Base-by-base conservation (phyloP, 1,140 invertebrate genomes). In the Tetramorium parvispinum region DNA sequence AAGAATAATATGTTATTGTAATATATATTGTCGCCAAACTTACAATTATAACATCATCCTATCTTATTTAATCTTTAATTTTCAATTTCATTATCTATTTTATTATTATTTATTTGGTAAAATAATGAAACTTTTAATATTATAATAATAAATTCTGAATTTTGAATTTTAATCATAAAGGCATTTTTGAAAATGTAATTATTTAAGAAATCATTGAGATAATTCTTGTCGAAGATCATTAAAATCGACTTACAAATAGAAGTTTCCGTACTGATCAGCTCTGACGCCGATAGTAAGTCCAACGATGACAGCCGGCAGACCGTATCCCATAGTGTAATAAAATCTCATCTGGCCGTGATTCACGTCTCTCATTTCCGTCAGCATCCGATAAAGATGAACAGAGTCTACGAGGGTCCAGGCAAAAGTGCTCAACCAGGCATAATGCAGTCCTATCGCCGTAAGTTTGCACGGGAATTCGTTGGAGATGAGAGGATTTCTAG, bases 261-360 rank as follows among this genome's bases (percentile, higher is more conserved):
- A 97, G 93, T 98, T 99, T 86, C 98, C 99, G 94, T 99, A 99
- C 92, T 99, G 98, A 93, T 99, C 98, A n/a, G 98, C 98, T 63
- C 98, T 96, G 0, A 99, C 98, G 0, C 98, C 98, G 21, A 99
- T 98, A 32, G 98, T 97, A 7, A 99, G 95, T 55, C 98, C 98
- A 6, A 99, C 98, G 65, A 99, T 97, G 49, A 99, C 97, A 3
- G 98, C 98, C 3, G 99, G 99, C 63, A 98, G 96, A n/a, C 98
- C 98, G 93, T 99, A 99, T 8, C 98, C 99, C 91, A 98, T 96
- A n/a, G 98, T 97, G 92, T 99, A 98, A 93, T 99, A 99, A 93
- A 99, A 98, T 81, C 98, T 96, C 97, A 99, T 98, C 51, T 97
- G 97, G 0, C 98, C 99, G 93, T 99, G 98, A 95, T 99, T 99